Evolutionary conservation across 2,888 invertebrate genomes (phyloP), one percentile per base, ranked within the genome.

Genomic region (Clivina fossor): DNA sequence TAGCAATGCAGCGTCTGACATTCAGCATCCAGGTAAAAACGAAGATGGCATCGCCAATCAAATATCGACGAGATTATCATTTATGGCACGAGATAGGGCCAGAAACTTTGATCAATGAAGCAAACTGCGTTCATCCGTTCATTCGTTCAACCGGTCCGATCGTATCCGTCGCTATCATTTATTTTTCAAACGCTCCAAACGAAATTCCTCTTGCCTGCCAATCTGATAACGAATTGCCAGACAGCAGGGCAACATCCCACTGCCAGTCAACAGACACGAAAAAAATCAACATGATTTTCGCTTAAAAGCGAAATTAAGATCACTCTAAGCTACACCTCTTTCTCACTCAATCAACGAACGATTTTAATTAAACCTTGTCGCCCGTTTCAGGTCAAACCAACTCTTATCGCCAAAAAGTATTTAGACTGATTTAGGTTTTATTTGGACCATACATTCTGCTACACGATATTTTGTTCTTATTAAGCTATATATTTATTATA

Each of bases 71-170:
- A 13, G n/a, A n/a, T n/a, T n/a, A n/a, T n/a, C n/a, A n/a, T n/a
- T n/a, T n/a, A n/a, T n/a, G n/a, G n/a, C n/a, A n/a, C n/a, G 26
- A 26, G 16, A 18, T 19, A 13, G 28, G 11, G 13, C 13, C 22
- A 40, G 20, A 40, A 15, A 43, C 43, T 43, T 43, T 43, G 43
- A 43, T 43, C 43, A 43, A 43, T 24, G 43, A 43, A 43, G 26
- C 43, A n/a, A n/a, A n/a, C n/a, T n/a, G n/a, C n/a, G n/a, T n/a
- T n/a, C n/a, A n/a, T n/a, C n/a, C n/a, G n/a, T n/a, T n/a, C n/a
- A n/a, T n/a, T n/a, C n/a, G n/a, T n/a, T n/a, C n/a, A n/a, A n/a
- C n/a, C n/a, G n/a, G n/a, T n/a, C n/a, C n/a, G n/a, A n/a, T n/a
- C n/a, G n/a, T n/a, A n/a, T n/a, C n/a, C n/a, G 43, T 24, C 26